Evolutionary conservation across 2,888 invertebrate genomes (phyloP).

Genomic region (Bimastos eiseni): DNA sequence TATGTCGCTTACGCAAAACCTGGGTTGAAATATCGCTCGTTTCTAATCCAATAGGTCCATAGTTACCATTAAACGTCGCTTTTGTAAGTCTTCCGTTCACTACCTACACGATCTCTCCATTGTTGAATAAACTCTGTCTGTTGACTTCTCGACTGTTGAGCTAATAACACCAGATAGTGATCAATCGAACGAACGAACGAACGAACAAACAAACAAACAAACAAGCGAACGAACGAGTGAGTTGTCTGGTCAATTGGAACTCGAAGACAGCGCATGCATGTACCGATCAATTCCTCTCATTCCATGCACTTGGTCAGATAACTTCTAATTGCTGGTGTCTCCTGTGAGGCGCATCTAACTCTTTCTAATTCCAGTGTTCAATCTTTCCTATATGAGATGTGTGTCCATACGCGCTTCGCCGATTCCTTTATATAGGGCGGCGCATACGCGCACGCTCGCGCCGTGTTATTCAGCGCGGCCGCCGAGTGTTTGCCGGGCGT

Average conservation of each 20-base stretch:
- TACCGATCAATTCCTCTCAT: background rate
- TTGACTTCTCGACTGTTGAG: too few species aligned
- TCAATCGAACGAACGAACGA: too few species aligned
- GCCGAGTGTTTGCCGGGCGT: background rate
- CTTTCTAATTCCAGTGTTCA: background rate
- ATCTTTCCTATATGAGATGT: background rate
- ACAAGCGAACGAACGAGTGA: too few species aligned
- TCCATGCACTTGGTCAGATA: background rate
- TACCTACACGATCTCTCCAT: background rate
- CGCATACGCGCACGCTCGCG: background rate
- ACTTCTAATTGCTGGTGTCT: background rate
- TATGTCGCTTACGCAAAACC: background rate
- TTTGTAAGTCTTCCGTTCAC: background rate
- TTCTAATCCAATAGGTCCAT: background rate
- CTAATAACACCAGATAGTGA: background rate
- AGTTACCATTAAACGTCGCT: background rate
- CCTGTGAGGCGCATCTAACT: background rate
- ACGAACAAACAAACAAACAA: too few species aligned
- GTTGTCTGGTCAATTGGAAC: background rate
- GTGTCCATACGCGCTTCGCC: background rate
- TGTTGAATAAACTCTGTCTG: too few species aligned
- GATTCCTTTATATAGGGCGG: background rate
- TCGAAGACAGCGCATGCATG: background rate
- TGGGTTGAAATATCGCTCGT: too few species aligned
- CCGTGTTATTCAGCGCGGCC: background rate